Conservation (phyloP, 2,888 invertebrate genomes). For the Gymnocheta viridis region DNA sequence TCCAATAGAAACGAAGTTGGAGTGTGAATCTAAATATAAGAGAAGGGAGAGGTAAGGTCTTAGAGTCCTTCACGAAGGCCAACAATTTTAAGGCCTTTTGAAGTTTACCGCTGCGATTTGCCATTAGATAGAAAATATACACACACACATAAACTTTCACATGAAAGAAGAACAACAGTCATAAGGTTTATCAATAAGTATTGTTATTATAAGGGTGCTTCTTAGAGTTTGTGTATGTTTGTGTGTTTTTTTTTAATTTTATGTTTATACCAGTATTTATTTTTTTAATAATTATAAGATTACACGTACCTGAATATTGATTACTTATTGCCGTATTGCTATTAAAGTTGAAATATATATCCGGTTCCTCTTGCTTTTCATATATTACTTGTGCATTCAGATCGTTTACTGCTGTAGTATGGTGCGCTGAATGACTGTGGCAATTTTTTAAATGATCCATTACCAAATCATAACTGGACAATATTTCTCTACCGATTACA, state of each 20-base stretch:
- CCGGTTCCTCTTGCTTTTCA: constrained; percentile 65
- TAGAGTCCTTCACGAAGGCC: no score
- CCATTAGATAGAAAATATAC: constrained; percentile 15
- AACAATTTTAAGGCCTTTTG: no score
- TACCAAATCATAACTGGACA: constrained; percentile 65
- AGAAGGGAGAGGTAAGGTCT: no score
- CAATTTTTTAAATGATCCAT: constrained; percentile 68
- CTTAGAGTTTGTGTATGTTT: neutral
- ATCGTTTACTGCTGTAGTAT: constrained; percentile 24
- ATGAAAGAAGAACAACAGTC: neutral
- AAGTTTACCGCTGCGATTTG: no score
- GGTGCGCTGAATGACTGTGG: constrained; percentile 46
- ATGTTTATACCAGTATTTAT: no score
- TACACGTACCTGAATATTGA: constrained; percentile 60
- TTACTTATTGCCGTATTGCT: constrained; percentile 46
- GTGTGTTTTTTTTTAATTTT: neutral
- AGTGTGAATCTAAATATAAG: no score
- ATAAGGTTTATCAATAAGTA: constrained; percentile 28
- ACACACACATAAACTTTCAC: neutral
- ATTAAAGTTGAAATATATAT: constrained; percentile 63
- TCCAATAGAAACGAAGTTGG: no score
- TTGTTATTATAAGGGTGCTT: neutral
- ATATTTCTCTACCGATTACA: constrained; percentile 61
- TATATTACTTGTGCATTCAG: constrained; percentile 52
- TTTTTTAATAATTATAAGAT: neutral